Evolutionary conservation across 1,140 invertebrate genomes (phyloP).

Genomic region (Lepidostoma basale): DNA sequence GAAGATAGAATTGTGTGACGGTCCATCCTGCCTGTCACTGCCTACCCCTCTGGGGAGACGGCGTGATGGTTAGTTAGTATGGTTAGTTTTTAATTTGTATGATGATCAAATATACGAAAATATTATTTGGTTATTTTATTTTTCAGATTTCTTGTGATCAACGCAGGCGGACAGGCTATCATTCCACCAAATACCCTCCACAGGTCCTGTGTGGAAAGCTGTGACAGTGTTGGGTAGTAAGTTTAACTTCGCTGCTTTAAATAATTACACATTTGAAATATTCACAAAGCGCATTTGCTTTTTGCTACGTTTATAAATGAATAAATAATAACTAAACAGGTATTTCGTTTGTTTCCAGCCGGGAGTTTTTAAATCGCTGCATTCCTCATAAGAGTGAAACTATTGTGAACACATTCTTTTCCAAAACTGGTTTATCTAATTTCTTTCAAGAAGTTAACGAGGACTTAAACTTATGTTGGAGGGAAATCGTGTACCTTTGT

Average conservation of each 20-base stretch:
- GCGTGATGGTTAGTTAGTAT: too few species aligned
- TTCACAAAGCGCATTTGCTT: not conserved
- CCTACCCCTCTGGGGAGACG: too few species aligned
- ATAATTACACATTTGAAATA: not conserved
- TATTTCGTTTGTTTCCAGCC: constrained; percentile 50
- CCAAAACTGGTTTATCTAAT: constrained; percentile 59
- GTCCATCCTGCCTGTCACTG: too few species aligned
- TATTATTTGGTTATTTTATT: not conserved
- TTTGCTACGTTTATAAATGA: not conserved
- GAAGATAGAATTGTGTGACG: too few species aligned
- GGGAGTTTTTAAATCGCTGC: constrained; percentile 63
- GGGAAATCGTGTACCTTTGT: constrained; percentile 66
- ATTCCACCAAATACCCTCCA: constrained; percentile 47
- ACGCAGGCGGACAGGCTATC: constrained; percentile 23
- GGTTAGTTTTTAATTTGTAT: not conserved
- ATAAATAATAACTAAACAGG: not conserved
- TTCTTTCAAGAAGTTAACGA: constrained; percentile 68
- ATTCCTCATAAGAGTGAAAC: constrained; percentile 57
- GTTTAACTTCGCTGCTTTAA: not conserved
- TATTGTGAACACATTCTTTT: constrained; percentile 56
- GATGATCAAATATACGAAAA: not conserved
- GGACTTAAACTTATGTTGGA: constrained; percentile 68
- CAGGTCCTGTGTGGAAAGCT: constrained; percentile 59
- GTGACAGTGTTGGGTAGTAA: constrained; percentile 49
- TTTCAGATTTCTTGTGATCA: constrained; percentile 43